Base-by-base conservation (phyloP, 2,888 invertebrate species). In the Psylliodes chrysocephalus region DNA sequence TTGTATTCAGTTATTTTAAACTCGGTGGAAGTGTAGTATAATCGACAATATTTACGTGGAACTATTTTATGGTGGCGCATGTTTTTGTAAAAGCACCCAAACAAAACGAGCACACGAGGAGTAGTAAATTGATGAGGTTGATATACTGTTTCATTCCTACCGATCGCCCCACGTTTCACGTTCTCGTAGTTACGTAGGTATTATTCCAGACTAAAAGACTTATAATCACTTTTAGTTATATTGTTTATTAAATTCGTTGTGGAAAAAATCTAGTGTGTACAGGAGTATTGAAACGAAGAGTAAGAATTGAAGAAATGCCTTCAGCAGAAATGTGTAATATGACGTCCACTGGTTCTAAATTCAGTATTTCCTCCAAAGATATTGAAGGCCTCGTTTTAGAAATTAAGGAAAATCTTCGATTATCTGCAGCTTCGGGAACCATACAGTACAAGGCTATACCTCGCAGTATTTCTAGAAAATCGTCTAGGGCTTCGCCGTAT, bases 381-480 rank as follows among this genome's bases (percentile, higher is more conserved):
- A 86, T 90, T 69, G 89, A 89, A 75, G 85, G 88, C 64, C 81
- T 90, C 60, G 89, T 90, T 33, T 84, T 87, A 59, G 88, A 89
- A 78, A 88, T 90, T 63, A 89, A 89, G 76, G 88, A 89, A 75
- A 89, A 89, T 75, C 79, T 90, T 19, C 83, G 88, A 49, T 79
- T 89, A 56, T 83, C 85, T 19, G 76, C 77, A 66, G 82, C 72
- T 76, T 65, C 71, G 25, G 70, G 71, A 28, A 83, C 77, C 38
- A 74, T 81, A 75, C 64, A 60, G 28, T 64, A 64, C 40, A 84
- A 84, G 77, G 83, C 84, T 71, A 84, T 82, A 76, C 84, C 84
- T 40, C 79, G 82, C 66, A 60, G 44, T 64, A 75, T 82, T 66
- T 81, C 82, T 30, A 74, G 81, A 64, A 82, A 81, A 70, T 81